These are phyloP conservation scores for Calliphora vomitoria DNA, from an alignment of 2,888 invertebrate species.

Conservation along the genomic window DNA sequence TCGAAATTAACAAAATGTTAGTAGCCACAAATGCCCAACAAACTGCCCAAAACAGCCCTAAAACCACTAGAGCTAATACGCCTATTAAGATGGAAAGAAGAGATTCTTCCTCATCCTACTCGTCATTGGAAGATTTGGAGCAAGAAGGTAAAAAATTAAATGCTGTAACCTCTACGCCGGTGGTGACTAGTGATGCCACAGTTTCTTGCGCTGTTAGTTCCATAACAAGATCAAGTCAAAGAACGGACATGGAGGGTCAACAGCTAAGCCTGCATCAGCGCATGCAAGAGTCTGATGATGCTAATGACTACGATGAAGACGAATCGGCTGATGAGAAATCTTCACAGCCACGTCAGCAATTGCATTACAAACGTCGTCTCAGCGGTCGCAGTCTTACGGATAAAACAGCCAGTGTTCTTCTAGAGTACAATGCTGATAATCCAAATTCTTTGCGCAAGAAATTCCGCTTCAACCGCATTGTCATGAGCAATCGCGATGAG, in stretches of 20 bases:
- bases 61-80: constrained; percentile 45
- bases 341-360: constrained; percentile 76
- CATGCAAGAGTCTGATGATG: constrained; percentile 74
- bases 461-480: constrained; percentile 82
- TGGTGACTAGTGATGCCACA: constrained; percentile 67
- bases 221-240: constrained; percentile 8
- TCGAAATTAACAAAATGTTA: constrained; percentile 70
- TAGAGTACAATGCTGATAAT: constrained; percentile 79
- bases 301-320: constrained; percentile 79
- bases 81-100: constrained; percentile 82
- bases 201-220: constrained; percentile 51
- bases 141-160: constrained; percentile 82
- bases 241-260: neutral
- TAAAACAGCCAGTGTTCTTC: constrained; percentile 77
- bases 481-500: constrained; percentile 77
- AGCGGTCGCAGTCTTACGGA: constrained; percentile 74
- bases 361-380: constrained; percentile 80
- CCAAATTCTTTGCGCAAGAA: constrained; percentile 83
- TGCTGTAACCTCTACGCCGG: constrained; percentile 80
- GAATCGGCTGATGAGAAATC: constrained; percentile 76
- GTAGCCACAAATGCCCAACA: constrained; percentile 68
- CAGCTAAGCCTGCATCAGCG: constrained; percentile 57
- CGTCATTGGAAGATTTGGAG: constrained; percentile 84
- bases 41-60: constrained; percentile 62
- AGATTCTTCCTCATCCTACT: constrained; percentile 83